Evolutionary conservation across 2,797 vertebrate species (phyloP), one percentile per base, ranked within the genome.

Genomic region (Gymnoscopelus microlampas): DNA sequence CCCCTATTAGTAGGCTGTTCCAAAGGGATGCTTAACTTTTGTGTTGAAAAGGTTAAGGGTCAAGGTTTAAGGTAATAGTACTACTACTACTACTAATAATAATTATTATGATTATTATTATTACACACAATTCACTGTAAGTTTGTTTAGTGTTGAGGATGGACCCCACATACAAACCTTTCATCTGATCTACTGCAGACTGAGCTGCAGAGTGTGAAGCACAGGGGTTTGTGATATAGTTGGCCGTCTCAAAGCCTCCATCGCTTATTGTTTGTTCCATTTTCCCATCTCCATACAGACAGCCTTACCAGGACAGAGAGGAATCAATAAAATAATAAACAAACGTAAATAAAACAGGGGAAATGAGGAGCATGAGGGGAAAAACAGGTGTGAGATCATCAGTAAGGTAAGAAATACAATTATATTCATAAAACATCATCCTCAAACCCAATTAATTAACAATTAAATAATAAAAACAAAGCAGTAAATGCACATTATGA

Each of bases 271-370:
- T 60, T 11, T 81, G 88, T 49, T 49, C 68, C 23, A 29, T 77
- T 60, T 91, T 91, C 5, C 70, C 88, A 1, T 88, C 87, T 56
- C 71, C 87, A 3, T 87, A 89, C 63, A 86, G 76, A 76, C 83
- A 89, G 0, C 85, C 89, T 91, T 69, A 26, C 10, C 10, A 24
- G 19, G 51, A 24, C 19, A n/a, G 51, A 2, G 60, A 70, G 0
- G 12, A 60, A 5, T 12, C 54, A 71, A 19, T 9, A 44, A n/a
- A 2, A 44, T 2, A 14, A 35, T 3, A 15, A 15, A 60, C 14
- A 3, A 12, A 26, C 19, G 12, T 26, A 55, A 53, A 44, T 9
- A 80, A 1, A 57, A 73, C 39, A 68, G 58, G 58, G n/a, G 10
- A 66, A 53, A 77, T 0, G 2, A 56, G 32, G 32, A 1, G 32